Base-by-base conservation (phyloP, 2,797 vertebrate species). In the Sphaeramia orbicularis region DNA sequence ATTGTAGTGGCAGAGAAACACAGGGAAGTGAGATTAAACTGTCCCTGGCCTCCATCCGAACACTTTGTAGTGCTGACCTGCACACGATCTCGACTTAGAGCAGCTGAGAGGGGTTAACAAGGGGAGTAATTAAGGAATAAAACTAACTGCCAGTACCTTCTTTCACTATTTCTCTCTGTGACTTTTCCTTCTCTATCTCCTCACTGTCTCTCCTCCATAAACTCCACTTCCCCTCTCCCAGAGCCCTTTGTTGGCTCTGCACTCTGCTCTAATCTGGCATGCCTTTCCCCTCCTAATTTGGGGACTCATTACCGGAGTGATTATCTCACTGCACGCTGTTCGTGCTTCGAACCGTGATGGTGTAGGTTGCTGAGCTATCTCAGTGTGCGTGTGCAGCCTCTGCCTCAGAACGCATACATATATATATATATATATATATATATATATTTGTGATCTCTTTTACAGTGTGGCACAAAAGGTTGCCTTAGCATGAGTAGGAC, bases 81-180 rank as follows among this genome's bases (percentile, higher is more conserved):
- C 76, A 48, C 54, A 45, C 71, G 62, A 72, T 78, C 71, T 66
- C 76, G 68, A 59, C 62, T 14, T 4, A 19, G 67, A 56, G 78
- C 72, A 72, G 68, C 70, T 78, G 79, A 84, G 58, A 82, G 76
- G 83, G 89, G 86, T 90, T 91, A 90, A 90, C 86, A 86, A 85
- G 79, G 80, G 79, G 80, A 81, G 85, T 92, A 89, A 93, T 91
- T 93, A 92, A 87, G 80, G 84, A 86, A 83, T 80, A 82, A 84
- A 83, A 87, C 83, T 84, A 83, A 83, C 82, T 74, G 80, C 79
- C 60, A 71, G 76, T 74, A 60, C 73, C 78, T 84, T 78, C 72
- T 74, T 32, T 35, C 70, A 73, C 51, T 44, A 59, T 80, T 72
- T 80, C 74, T 82, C 65, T 18, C 67, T 50, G 67, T 76, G 81